Base-by-base conservation (phyloP, 2,113 vertebrate species). In the Speoplatyrhinus poulsoni region DNA sequence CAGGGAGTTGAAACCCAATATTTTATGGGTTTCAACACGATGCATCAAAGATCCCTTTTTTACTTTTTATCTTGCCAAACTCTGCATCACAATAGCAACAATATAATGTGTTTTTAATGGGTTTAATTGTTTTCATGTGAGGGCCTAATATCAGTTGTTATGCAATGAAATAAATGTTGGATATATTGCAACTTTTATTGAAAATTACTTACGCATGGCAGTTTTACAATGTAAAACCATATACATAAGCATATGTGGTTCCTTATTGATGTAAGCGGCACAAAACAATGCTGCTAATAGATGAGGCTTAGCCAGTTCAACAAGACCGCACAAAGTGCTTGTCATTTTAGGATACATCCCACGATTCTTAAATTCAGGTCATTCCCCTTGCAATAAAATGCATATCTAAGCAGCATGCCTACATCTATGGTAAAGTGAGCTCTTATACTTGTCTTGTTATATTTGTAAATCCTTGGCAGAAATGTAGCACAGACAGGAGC, bases 61-160 rank as follows among this genome's bases (percentile, higher is more conserved):
- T 64, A 12, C 64, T 62, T 50, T 50, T 52, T 12, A 69, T 76
- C 55, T 64, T 54, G 10, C 79, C 72, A 67, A 72, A 59, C 64
- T 62, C 10, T 77, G 83, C 77, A 1, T 65, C 3, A 55, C 68
- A 57, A 60, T 56, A 72, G 72, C 46, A 75, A 12, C 46, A 61
- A 60, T 12, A 41, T 56, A 69, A 53, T 68, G 63, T 33, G 59
- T 81, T 69, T 68, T 80, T 69, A 82, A 66, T 49, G 80, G 69
- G 49, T 65, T 77, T 72, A 82, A 90, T 90, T 82, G 73, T 79
- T 86, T 83, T 77, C 88, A 72, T 57, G 65, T 78, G 89, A 73
- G 60, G 46, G 53, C 67, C 56, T 72, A 46, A 75, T 76, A 77
- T 73, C 36, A 75, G 72, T 73, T 82, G 17, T 74, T 75, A 49